Evolutionary conservation across 2,888 invertebrate species (phyloP), one percentile per base, ranked within the genome.

Genomic region (Polydrusus tereticollis): DNA sequence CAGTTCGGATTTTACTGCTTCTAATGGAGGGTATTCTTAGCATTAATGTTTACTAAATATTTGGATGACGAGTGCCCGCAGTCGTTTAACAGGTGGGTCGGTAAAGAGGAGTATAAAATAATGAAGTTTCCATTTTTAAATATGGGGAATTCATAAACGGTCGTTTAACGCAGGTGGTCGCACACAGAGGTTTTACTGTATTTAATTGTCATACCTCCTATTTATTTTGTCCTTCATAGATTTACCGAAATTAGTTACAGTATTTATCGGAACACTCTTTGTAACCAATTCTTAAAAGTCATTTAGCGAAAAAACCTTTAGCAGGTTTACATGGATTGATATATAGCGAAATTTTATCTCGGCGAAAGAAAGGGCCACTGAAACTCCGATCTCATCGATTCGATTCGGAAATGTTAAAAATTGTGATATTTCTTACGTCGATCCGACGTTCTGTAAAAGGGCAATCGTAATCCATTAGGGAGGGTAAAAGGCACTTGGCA

Each of bases 401-500:
- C 52, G 52, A 55, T 55, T 55, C 52, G 29, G 52, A 55, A 55
- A 55, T 55, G 52, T 55, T 55, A 55, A 26, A 55, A 55, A 55
- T 55, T 55, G 52, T 29, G 52, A 55, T 55, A 55, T 55, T 55
- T 55, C 52, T 55, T 55, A 55, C 29, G 52, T 55, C 26, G 29
- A 55, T 55, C 18, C 50, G 50, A 26, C 50, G 26, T 45, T 63
- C 20, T 63, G 50, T 63, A 63, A 63, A 63, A 63, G 50, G 50
- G 45, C 52, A 55, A 55, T 55, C 29, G 29, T 55, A 55, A 55
- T 55, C 63, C 50, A 50, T 47, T 63, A 33, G 14, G n/a, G 29
- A 50, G 50, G 50, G 63, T 63, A 63, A 63, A 63, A 63, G 36
- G 63, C 50, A 50, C 52, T 63, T 50, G 36, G 50, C 47, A 52